Evolutionary conservation across 2,797 vertebrate species (phyloP), one percentile per base, ranked within the genome.

Genomic region (Manis javanica): DNA sequence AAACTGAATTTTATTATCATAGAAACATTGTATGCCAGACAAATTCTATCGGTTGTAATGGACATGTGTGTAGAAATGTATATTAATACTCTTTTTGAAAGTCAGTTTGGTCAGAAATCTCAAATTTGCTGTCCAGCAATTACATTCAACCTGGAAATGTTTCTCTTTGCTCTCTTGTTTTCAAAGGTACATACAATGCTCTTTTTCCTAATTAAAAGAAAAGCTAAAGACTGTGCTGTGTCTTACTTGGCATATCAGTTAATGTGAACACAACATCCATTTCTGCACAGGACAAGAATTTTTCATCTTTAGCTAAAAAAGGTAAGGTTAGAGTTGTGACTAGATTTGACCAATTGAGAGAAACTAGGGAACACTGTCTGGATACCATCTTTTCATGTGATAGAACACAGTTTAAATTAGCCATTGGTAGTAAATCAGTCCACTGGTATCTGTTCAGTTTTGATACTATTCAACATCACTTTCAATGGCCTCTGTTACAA

Each of bases 71-170:
- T 78, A 72, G 49, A 87, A 87, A 93, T 78, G 3, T 59, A 84
- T 79, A 61, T 39, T 71, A 77, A 74, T 86, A 75, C 18, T 79
- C 92, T 86, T 82, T 72, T 55, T 71, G 19, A 92, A 92, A 59
- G 23, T 83, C 83, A 29, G 26, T 86, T 89, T 88, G 94, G 61
- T 66, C 15, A 18, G 39, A 53, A 90, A 87, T 93, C 51, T 78
- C 23, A 92, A 46, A 68, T 90, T 90, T 96, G 15, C 55, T 64
- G 1, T 74, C 15, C 10, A 77, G 46, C 18, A 12, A 78, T 87
- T 87, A 78, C 69, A 71, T 53, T 83, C 78, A 75, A 26, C 18
- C 19, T 63, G 61, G 21, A 82, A n/a, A 42, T 61, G 0, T 63
- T 91, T 64, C 72, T 72, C 11, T 23, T 85, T 72, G 37, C 71